A percentile compares a stretch with the other conserved stretches of the same genome.
Evolutionary conservation across 1,140 invertebrate genomes (phyloP).

Genomic region (Magallana ariakensis): DNA sequence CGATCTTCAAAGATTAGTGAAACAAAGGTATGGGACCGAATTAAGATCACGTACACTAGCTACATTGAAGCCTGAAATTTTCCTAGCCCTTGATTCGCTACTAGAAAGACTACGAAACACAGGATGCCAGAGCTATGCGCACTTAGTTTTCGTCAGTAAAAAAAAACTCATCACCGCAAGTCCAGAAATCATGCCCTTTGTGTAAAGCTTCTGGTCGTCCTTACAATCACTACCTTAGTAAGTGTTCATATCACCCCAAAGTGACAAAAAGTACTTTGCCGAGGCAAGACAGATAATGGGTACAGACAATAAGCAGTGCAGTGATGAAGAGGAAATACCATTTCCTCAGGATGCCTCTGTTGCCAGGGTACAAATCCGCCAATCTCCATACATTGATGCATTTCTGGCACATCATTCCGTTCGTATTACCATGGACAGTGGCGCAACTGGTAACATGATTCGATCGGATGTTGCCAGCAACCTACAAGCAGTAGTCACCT

Average conservation of each 20-base stretch:
- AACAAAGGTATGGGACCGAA: no score
- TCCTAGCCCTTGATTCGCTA: no score
- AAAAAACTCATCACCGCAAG: not conserved
- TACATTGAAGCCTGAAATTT: no score
- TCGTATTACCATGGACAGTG: slow-evolving; percentile 37
- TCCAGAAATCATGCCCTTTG: slow-evolving; percentile 13
- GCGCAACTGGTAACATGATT: no score
- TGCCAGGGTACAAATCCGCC: slow-evolving; percentile 34
- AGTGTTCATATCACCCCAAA: slow-evolving; percentile 39
- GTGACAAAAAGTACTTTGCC: no score
- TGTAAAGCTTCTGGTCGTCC: slow-evolving; percentile 43
- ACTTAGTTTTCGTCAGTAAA: not conserved
- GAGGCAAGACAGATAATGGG: not conserved
- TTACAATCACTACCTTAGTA: slow-evolving; percentile 44
- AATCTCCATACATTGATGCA: slow-evolving; percentile 39
- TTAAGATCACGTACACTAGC: no score
- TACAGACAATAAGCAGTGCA: not conserved
- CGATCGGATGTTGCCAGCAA: no score
- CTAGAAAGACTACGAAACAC: no score
- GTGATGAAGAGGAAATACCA: not conserved
- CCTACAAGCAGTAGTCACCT: no score
- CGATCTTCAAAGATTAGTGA: no score
- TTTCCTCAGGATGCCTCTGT: slow-evolving; percentile 28
- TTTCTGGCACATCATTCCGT: slow-evolving; percentile 17
- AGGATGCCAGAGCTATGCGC: no score